Percentiles rank a stretch among this genome's conserved stretches.
Evolutionary conservation across 1,140 invertebrate species (phyloP).

Genomic region (Himalopsyche phryganea): DNA sequence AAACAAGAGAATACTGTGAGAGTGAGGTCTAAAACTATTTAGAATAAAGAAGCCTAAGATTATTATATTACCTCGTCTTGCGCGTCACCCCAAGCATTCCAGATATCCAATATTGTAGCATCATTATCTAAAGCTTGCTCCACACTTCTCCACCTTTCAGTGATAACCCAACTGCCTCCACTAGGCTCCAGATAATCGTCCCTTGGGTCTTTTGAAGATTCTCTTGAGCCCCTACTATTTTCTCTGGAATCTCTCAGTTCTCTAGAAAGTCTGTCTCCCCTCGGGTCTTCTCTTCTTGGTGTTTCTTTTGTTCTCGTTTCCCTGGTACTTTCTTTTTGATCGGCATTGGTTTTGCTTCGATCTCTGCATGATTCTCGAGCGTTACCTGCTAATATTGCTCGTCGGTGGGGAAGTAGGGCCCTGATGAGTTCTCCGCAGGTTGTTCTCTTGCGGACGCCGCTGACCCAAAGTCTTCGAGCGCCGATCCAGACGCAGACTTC

Average conservation of each 20-base stretch:
- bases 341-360: too few species aligned
- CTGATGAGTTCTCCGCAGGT: slow-evolving; percentile 75
- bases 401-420: slow-evolving; percentile 48
- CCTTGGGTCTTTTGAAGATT: neutral
- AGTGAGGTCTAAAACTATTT: too few species aligned
- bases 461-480: slow-evolving; percentile 74
- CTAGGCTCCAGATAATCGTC: slow-evolving; percentile 33
- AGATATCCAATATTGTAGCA: slow-evolving; percentile 68
- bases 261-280: too few species aligned
- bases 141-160: slow-evolving; percentile 63
- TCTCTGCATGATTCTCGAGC: too few species aligned
- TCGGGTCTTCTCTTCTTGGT: too few species aligned
- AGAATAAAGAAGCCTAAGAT: too few species aligned
- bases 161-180: slow-evolving; percentile 55
- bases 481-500: slow-evolving; percentile 76
- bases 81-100: slow-evolving; percentile 72
- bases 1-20: too few species aligned
- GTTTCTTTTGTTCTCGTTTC: too few species aligned
- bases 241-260: too few species aligned
- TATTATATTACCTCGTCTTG: slow-evolving; percentile 70
- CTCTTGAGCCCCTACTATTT: too few species aligned
- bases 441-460: slow-evolving; percentile 69
- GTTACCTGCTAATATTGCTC: neutral
- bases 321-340: too few species aligned
- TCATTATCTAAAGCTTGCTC: slow-evolving; percentile 66